Conservation (phyloP, 2,797 vertebrate genomes). For the Trematomus bernacchii region DNA sequence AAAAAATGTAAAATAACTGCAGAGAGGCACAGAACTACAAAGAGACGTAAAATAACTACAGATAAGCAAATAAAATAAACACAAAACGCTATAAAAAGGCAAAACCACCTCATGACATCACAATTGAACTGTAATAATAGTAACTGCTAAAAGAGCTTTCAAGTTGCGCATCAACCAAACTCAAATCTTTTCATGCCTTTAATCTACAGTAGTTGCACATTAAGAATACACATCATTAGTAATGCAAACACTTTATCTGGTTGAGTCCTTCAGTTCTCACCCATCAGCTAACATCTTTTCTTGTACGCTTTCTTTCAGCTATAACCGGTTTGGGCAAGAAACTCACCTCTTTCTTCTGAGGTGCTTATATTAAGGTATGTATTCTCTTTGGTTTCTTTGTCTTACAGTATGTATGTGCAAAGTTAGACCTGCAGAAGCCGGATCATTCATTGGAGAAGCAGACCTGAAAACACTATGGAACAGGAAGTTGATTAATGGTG, state of each 20-base stretch:
- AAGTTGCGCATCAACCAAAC: not conserved
- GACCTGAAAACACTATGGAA: not conserved
- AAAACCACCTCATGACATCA: not conserved
- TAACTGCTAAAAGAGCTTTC: too few relatives aligned
- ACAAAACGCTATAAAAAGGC: not conserved
- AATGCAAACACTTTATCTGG: not conserved
- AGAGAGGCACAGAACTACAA: not conserved
- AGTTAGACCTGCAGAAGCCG: not conserved
- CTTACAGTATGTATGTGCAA: not conserved
- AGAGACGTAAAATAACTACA: not conserved
- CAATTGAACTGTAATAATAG: too few relatives aligned
- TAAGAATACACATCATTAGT: not conserved
- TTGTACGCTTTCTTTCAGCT: slow-evolving; percentile 78
- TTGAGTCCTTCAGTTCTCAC: not conserved
- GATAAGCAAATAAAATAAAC: not conserved
- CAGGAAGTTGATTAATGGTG: not conserved
- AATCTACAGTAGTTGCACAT: not conserved
- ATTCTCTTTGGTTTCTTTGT: not conserved
- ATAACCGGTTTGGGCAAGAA: slow-evolving; percentile 99
- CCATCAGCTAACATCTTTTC: slow-evolving; percentile 1
- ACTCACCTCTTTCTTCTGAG: slow-evolving; percentile 98
- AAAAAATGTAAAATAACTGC: not conserved
- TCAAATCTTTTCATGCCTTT: not conserved
- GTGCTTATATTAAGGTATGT: slow-evolving; percentile 84
- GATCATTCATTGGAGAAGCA: slow-evolving; percentile 10